These are phyloP conservation scores for Myocastor coypus DNA, from an alignment of 2,113 vertebrate species.

Conservation along the genomic window DNA sequence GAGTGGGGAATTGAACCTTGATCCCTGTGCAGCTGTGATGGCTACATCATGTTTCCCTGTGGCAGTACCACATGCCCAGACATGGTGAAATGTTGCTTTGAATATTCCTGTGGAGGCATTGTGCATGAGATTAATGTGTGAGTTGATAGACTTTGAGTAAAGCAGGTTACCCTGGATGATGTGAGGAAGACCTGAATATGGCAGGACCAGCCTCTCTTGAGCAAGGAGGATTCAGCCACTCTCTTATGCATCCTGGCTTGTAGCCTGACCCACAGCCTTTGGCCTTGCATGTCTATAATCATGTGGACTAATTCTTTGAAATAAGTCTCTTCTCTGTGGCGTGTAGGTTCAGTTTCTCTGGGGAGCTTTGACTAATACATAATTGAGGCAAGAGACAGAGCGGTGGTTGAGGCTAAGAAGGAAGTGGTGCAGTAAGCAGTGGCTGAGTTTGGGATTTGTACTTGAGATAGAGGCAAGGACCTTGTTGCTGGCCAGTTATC, in stretches of 20 bases:
- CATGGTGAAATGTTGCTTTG: background rate
- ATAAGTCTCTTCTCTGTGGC: background rate
- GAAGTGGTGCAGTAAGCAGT: background rate
- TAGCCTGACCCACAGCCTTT: background rate
- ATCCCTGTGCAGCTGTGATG: background rate
- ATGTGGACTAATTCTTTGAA: background rate
- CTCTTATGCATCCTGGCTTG: background rate
- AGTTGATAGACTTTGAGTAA: background rate
- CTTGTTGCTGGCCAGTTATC: background rate
- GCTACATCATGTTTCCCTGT: background rate
- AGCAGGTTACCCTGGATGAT: background rate
- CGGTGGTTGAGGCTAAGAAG: background rate
- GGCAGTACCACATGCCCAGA: background rate
- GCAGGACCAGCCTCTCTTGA: background rate
- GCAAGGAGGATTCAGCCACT: background rate
- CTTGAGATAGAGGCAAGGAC: background rate
- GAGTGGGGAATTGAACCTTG: no score
- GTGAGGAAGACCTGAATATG: background rate
- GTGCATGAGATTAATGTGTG: background rate
- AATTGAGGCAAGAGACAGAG: background rate
- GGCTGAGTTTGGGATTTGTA: background rate
- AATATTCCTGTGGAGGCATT: background rate
- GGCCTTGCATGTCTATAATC: background rate
- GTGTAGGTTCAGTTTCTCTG: background rate
- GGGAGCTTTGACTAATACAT: background rate